phyloP scores from a whole-genome alignment of 2,113 vertebrate genomes.

The Hippocampus guttulatus region DNA sequence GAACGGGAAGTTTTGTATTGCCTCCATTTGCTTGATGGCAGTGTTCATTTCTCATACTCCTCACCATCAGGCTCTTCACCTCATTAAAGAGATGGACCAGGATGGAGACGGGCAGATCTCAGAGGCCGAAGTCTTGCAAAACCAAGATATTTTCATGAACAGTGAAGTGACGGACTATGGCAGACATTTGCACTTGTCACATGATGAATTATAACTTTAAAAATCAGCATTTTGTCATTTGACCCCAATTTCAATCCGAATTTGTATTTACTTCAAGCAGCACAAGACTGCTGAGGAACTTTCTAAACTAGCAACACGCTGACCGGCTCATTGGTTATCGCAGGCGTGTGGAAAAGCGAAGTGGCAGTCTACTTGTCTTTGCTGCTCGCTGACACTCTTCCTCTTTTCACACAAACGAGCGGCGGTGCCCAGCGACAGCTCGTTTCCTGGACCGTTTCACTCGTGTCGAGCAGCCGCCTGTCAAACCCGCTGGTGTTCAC shows the following conservation, averaged over 20 bases:
- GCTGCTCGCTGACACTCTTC: slow-evolving; percentile 58
- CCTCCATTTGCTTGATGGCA: not conserved
- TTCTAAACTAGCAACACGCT: not conserved
- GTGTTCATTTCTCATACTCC: slow-evolving; percentile 15
- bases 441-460: slow-evolving; percentile 56
- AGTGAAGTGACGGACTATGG: slow-evolving; percentile 97
- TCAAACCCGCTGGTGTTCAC: not conserved
- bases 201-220: slow-evolving; percentile 65
- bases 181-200: slow-evolving; percentile 72
- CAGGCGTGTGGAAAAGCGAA: not conserved
- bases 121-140: slow-evolving; percentile 82
- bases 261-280: not conserved
- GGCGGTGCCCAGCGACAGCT: slow-evolving; percentile 29
- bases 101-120: slow-evolving; percentile 83
- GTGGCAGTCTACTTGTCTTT: slow-evolving; percentile 11
- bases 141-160: slow-evolving; percentile 87
- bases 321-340: not conserved
- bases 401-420: slow-evolving; percentile 64
- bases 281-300: not conserved
- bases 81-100: slow-evolving; percentile 90
- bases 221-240: not conserved
- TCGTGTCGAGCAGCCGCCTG: slow-evolving; percentile 19
- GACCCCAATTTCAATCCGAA: not conserved
- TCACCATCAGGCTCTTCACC: slow-evolving; percentile 80
- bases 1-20: not conserved